These are phyloP conservation scores for Samia ricini DNA, from an alignment of 1,140 invertebrate species.

Conservation along the genomic window DNA sequence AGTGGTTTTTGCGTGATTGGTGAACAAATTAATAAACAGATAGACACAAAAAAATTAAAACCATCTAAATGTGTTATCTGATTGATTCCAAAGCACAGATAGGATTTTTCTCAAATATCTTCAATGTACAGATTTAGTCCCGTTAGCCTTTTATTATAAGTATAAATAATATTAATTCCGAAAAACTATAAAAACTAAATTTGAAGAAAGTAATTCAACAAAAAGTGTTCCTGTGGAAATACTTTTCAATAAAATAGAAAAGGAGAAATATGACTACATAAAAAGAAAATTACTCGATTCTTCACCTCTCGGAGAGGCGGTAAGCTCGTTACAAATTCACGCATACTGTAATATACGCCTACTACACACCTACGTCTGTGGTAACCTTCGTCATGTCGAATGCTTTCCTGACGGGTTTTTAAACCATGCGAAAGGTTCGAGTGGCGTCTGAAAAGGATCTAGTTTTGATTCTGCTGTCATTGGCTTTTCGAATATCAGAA, in stretches of 20 bases:
- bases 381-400: background rate
- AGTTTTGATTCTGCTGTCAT: background rate
- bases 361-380: background rate
- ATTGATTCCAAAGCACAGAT: too few species aligned
- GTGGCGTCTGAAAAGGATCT: background rate
- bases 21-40: too few species aligned
- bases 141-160: too few species aligned
- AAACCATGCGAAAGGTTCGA: background rate
- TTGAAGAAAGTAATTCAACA: background rate
- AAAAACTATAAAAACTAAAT: background rate
- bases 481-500: too few species aligned
- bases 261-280: background rate
- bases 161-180: background rate
- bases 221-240: background rate
- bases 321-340: background rate
- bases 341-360: too few species aligned
- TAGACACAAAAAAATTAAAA: too few species aligned
- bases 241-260: background rate
- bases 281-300: background rate
- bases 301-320: background rate
- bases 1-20: too few species aligned
- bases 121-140: too few species aligned
- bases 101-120: too few species aligned
- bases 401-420: background rate
- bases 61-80: too few species aligned